These are phyloP conservation scores for Axinella damicornis DNA, from an alignment of 37 sponge, comb jelly and placozoan species.

Conservation along the genomic window DNA sequence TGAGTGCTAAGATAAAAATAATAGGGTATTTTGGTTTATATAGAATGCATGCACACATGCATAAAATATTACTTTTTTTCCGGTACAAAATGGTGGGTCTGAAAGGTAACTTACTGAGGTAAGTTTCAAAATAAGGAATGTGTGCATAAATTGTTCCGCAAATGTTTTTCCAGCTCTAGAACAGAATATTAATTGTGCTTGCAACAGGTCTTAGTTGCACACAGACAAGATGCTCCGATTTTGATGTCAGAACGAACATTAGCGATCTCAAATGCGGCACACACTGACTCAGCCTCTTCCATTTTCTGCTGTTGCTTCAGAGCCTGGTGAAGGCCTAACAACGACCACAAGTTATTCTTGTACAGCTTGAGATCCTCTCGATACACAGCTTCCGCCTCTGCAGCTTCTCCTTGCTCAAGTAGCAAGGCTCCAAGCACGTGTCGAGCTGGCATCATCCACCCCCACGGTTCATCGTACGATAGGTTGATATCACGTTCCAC, in stretches of 20 bases:
- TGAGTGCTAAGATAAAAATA: no score
- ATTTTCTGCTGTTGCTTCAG: slow-evolving; percentile 51
- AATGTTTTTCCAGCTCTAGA: no score
- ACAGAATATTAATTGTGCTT: no score
- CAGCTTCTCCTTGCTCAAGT: slow-evolving; percentile 61
- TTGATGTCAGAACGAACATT: slow-evolving; percentile 56
- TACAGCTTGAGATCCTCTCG: slow-evolving; percentile 57
- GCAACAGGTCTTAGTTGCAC: slow-evolving; percentile 45
- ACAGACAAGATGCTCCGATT: slow-evolving; percentile 70
- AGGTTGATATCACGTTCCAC: slow-evolving; percentile 60
- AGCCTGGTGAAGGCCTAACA: slow-evolving; percentile 49
- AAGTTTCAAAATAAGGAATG: no score
- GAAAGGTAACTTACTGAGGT: no score
- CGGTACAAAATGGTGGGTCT: no score
- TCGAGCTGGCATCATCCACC: slow-evolving; percentile 75
- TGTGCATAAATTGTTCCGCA: no score
- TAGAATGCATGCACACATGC: no score
- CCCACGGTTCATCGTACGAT: slow-evolving; percentile 73
- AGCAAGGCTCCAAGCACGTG: slow-evolving; percentile 72
- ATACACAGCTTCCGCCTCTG: slow-evolving; percentile 64
- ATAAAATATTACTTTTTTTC: no score
- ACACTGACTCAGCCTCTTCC: slow-evolving; percentile 58
- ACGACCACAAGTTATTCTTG: slow-evolving; percentile 73
- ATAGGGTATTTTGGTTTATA: no score
- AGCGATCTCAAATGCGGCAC: slow-evolving; percentile 29